Evolutionary conservation across 92 coral and sea anemone genomes (phyloP).

Genomic region (Desmophyllum pertusum): DNA sequence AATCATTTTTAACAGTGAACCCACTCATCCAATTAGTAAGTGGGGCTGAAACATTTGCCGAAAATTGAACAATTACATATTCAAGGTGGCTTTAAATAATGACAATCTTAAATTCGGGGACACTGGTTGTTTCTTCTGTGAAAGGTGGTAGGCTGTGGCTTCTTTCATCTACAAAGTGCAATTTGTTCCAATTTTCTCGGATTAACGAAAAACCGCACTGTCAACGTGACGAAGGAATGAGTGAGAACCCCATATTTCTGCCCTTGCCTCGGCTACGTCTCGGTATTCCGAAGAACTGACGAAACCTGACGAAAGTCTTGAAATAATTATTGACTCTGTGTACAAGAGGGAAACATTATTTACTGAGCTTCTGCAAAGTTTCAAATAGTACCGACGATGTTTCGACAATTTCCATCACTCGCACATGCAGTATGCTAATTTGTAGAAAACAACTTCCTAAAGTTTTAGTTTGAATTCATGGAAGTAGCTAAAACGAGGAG

Average conservation of each 20-base stretch:
- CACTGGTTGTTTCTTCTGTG: not conserved
- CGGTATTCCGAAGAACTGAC: not conserved
- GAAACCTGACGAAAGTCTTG: not conserved
- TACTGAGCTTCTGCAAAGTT: too few species aligned
- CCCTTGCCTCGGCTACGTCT: not conserved
- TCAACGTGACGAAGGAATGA: not conserved
- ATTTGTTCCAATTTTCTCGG: not conserved
- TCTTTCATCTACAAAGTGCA: not conserved
- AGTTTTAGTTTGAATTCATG: not conserved
- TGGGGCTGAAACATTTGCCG: not conserved
- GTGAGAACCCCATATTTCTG: not conserved
- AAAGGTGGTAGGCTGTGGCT: not conserved
- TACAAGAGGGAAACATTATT: too few species aligned
- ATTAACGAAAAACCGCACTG: slow-evolving; percentile 16
- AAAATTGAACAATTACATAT: not conserved
- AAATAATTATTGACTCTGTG: not conserved
- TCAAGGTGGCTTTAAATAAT: not conserved
- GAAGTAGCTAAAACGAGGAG: not conserved
- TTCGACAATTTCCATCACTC: too few species aligned
- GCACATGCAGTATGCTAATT: not conserved
- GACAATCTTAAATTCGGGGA: not conserved
- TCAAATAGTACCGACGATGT: too few species aligned
- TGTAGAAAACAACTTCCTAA: not conserved
- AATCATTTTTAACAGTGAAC: not conserved
- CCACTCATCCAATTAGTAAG: not conserved